These are phyloP conservation scores for Pygathrix nemaeus DNA, from an alignment of 2,113 vertebrate genomes.

Conservation along the genomic window DNA sequence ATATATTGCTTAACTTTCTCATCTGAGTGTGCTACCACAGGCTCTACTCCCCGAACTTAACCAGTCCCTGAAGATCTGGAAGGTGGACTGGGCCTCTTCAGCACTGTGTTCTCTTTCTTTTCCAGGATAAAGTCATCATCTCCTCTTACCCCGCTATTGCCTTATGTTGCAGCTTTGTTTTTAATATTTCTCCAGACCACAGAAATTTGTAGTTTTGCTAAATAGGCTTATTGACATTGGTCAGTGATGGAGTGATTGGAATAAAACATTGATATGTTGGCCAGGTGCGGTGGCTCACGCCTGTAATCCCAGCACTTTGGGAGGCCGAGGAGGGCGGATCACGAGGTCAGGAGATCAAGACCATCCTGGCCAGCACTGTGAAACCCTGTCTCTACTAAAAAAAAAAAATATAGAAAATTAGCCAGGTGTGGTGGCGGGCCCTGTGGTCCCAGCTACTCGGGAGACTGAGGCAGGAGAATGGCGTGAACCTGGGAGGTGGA, in stretches of 20 bases:
- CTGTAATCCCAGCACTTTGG: too few species aligned
- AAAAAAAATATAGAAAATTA: too few species aligned
- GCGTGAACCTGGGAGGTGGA: too few species aligned
- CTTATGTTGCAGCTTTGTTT: neutral
- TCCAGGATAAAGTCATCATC: neutral
- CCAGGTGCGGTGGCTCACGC: too few species aligned
- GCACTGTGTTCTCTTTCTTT: neutral
- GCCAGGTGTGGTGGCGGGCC: too few species aligned
- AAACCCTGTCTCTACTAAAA: too few species aligned
- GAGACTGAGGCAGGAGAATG: too few species aligned
- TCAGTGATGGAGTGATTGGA: neutral
- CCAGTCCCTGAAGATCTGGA: neutral
- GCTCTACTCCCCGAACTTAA: neutral
- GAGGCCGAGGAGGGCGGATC: rapidly evolving
- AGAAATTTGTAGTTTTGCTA: slow-evolving; percentile 12
- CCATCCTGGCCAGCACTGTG: too few species aligned
- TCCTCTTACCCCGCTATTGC: neutral
- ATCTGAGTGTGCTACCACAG: rapidly evolving
- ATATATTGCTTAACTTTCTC: too few species aligned
- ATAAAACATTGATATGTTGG: neutral
- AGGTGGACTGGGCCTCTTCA: neutral
- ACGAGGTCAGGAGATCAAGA: too few species aligned
- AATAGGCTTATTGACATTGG: slow-evolving; percentile 10
- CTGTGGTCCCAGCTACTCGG: too few species aligned
- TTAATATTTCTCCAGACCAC: neutral